Evolutionary conservation across 1,140 invertebrate genomes (phyloP), one percentile per base, ranked within the genome.

Genomic region (Drosophila hydei): DNA sequence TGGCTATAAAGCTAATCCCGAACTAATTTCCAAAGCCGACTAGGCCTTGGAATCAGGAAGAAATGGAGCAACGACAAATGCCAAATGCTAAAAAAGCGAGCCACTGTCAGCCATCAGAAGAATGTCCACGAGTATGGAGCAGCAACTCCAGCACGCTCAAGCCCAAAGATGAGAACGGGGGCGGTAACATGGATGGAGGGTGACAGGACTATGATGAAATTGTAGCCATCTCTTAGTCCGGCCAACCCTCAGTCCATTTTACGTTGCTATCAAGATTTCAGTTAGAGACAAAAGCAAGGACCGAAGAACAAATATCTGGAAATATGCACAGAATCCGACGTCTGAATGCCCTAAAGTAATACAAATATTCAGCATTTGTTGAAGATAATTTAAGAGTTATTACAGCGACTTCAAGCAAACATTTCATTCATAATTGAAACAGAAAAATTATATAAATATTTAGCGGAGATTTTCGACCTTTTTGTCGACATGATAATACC

Each of bases 11-110:
- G 64, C 61, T 78, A 78, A 83, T 71, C 71, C 58, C 25, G 71
- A 72, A 61, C 75, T 83, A 83, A 83, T 83, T 83, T 83, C 47
- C 52, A 67, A 78, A 83, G 79, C 61, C 74, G 70, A 76, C 76
- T 76, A 74, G 73, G 74, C 74, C 25, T 30, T 72, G 11, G 62
- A 18, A 64, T 25, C 40, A 63, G 76, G 62, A 56, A 52, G 48
- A 64, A 64, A 52, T 47, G 36, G 38, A 36, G 30, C 70, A 54
- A 47, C 43, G 25, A 42, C 54, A 16, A 42, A 38, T 47, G 62
- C 38, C 23, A 40, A 52, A 30, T 48, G 23, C 23, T 47, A 52
- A 56, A 67, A 73, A 68, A 61, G 56, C 54, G 63, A 73, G 69
- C 50, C 69, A 76, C 52, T 76, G 58, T 51, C 58, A 36, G 38